Percentiles rank a stretch among this genome's conserved stretches.
These are phyloP conservation scores for Blastobasis adustella DNA, from an alignment of 2,888 invertebrate genomes.

Conservation along the genomic window DNA sequence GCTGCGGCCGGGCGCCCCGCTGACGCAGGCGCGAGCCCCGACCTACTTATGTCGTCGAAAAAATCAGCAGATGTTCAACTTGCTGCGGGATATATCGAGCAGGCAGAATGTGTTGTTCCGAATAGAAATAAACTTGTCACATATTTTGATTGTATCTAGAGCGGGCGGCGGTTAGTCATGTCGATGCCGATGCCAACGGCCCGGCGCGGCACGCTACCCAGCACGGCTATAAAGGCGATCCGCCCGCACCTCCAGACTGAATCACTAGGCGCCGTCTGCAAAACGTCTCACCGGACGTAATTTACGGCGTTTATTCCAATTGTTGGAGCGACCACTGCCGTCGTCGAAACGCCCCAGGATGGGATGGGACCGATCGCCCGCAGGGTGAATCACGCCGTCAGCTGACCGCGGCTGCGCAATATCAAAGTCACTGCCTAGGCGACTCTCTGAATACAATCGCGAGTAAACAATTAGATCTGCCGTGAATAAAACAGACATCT, in stretches of 20 bases:
- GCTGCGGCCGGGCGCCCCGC: conserved; percentile 38
- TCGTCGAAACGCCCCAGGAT: neutral
- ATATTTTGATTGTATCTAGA: conserved; percentile 75
- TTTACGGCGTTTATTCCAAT: conserved; percentile 41
- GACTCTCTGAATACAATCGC: too few relatives aligned
- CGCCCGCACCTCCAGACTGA: conserved; percentile 51
- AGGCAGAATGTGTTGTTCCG: conserved; percentile 67
- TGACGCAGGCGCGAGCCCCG: conserved; percentile 71
- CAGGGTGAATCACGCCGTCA: too few relatives aligned
- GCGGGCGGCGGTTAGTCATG: conserved; percentile 71
- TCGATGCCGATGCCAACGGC: conserved; percentile 69
- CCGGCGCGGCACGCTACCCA: conserved; percentile 50
- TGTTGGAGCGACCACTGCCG: conserved; percentile 11
- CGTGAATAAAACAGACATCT: too few relatives aligned
- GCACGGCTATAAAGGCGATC: conserved; percentile 68
- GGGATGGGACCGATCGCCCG: too few relatives aligned
- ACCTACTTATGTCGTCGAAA: conserved; percentile 72
- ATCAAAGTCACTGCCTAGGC: too few relatives aligned
- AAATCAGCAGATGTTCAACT: conserved; percentile 71
- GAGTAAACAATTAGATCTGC: too few relatives aligned
- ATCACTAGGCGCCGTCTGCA: conserved; percentile 73
- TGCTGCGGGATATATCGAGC: conserved; percentile 65
- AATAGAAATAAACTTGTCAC: conserved; percentile 75
- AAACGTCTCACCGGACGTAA: conserved; percentile 64
- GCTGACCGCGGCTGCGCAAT: too few relatives aligned